Percentiles rank a stretch among this genome's conserved stretches.
These are phyloP conservation scores for Dynastes tityus DNA, from an alignment of 2,888 invertebrate species.

Conservation along the genomic window DNA sequence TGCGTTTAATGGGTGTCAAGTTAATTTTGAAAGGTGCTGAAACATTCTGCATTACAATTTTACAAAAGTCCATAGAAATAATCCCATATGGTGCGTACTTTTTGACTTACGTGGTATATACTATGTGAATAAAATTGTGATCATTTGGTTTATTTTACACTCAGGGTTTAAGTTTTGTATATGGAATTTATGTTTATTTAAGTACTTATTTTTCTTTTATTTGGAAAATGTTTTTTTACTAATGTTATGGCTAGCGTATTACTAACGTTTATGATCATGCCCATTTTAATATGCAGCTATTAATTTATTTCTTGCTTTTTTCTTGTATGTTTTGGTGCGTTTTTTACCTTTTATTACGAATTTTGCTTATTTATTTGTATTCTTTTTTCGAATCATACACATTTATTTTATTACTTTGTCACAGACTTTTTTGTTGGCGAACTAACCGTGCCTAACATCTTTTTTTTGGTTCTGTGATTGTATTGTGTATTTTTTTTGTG, in stretches of 20 bases:
- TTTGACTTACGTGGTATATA: background rate
- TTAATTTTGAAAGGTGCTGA: too few species aligned
- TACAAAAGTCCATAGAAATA: too few species aligned
- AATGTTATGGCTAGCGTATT: slow-evolving; percentile 42
- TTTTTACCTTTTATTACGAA: slow-evolving; percentile 40
- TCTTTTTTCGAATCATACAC: slow-evolving; percentile 41
- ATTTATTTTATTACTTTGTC: slow-evolving; percentile 33
- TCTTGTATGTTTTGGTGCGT: slow-evolving; percentile 42
- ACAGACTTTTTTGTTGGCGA: slow-evolving; percentile 23
- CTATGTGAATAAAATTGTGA: too few species aligned
- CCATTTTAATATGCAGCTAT: slow-evolving; percentile 65
- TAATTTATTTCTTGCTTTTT: slow-evolving; percentile 40
- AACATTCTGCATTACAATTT: too few species aligned
- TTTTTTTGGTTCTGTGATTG: slow-evolving; percentile 36
- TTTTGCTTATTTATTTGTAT: slow-evolving; percentile 37
- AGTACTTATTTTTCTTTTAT: slow-evolving; percentile 38
- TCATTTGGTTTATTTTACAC: too few species aligned
- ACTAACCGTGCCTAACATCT: slow-evolving; percentile 40
- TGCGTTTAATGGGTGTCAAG: too few species aligned
- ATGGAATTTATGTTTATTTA: slow-evolving; percentile 45
- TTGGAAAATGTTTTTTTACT: slow-evolving; percentile 40
- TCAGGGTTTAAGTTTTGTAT: background rate
- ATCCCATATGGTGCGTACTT: too few species aligned
- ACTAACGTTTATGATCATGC: slow-evolving; percentile 62
- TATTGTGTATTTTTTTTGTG: slow-evolving; percentile 39